Percentiles rank a stretch among this genome's conserved stretches.
Conservation (phyloP, 2,888 invertebrate species). For the Perithous albicinctus region DNA sequence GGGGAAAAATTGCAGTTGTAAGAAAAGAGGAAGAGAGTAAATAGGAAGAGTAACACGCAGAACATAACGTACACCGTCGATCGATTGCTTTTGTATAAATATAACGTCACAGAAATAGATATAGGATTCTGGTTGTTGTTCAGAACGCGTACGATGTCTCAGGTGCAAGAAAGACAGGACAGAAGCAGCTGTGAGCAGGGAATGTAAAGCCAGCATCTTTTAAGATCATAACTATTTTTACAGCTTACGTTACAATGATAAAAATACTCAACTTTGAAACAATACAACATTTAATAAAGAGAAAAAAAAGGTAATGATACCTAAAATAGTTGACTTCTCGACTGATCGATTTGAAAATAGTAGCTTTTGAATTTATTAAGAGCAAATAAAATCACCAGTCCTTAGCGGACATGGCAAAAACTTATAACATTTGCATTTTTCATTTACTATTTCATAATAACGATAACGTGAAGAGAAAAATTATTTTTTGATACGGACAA, state of each 20-base stretch:
- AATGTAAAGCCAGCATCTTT: not conserved
- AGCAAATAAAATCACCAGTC: too few species aligned
- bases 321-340: too few species aligned
- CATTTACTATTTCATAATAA: too few species aligned
- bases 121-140: not conserved
- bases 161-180: not conserved
- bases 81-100: conserved; percentile 26
- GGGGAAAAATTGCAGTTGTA: not conserved
- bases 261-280: not conserved
- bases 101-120: conserved; percentile 30
- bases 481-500: too few species aligned
- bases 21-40: not conserved
- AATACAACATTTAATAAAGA: too few species aligned
- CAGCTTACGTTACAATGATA: not conserved
- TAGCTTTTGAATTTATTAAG: too few species aligned
- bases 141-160: not conserved
- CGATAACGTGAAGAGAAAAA: too few species aligned
- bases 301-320: too few species aligned
- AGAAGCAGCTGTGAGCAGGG: not conserved
- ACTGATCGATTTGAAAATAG: too few species aligned
- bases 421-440: too few species aligned
- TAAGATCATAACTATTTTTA: not conserved
- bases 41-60: conserved; percentile 7
- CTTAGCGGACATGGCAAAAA: too few species aligned
- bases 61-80: conserved; percentile 21